Conservation (phyloP, 2,888 invertebrate genomes). For the Leistus spinibarbis region DNA sequence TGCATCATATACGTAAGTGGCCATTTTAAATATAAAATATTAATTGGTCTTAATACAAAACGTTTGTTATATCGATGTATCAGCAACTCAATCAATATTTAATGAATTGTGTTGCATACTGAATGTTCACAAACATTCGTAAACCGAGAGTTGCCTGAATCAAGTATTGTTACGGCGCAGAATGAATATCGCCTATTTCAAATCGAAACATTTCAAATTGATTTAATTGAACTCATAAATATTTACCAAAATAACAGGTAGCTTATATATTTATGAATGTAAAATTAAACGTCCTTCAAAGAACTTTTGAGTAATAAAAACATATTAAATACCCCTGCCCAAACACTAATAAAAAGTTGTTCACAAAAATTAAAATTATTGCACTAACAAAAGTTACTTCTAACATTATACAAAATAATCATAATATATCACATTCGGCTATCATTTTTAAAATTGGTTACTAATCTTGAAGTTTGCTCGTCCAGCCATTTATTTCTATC, state of each 20-base stretch:
- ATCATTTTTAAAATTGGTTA: conserved; percentile 27
- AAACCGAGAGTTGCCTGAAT: no score
- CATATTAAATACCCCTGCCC: background rate
- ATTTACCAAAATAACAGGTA: background rate
- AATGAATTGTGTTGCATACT: no score
- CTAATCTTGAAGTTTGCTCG: conserved; percentile 41
- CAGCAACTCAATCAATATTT: no score
- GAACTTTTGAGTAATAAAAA: background rate
- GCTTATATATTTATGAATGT: background rate
- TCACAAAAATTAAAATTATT: background rate
- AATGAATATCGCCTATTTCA: no score
- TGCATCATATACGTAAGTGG: no score
- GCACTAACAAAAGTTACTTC: background rate
- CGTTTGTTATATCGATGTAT: no score
- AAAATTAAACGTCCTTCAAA: background rate
- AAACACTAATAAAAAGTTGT: background rate
- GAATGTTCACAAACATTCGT: no score
- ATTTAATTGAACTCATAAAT: no score
- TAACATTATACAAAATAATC: background rate
- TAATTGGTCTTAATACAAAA: no score
- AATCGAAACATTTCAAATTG: no score
- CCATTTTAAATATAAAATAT: no score
- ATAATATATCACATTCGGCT: conserved; percentile 24
- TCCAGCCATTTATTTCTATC: conserved; percentile 45
- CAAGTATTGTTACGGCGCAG: no score